Base-by-base conservation (phyloP, 2,888 invertebrate genomes). In the Strigamia maritima region DNA sequence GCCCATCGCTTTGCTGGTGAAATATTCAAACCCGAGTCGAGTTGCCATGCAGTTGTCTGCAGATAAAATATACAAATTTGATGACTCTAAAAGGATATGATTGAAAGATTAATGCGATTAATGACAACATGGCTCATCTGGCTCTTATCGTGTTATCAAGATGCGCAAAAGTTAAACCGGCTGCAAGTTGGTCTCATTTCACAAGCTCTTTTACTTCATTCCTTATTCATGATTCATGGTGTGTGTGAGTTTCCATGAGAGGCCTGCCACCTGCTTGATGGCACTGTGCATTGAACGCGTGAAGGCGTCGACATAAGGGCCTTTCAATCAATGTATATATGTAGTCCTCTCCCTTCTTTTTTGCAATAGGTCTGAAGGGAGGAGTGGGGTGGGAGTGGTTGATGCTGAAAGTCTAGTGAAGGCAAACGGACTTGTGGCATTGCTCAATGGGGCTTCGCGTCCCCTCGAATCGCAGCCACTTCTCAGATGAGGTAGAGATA, bases 381-480 rank as follows among this genome's bases (percentile, higher is more conserved):
- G 24, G 60, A 24, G 60, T 24, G 22, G 44, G 60, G 60, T 22
- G 22, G 24, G 60, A 24, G 60, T 24, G 22, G 44, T 65, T 65
- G 60, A 65, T 65, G 60, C 22, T 65, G 24, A 65, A 65, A 22
- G 22, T 24, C 7, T 65, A 65, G 60, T 8, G n/a, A 19, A n/a
- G 60, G 60, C 60, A n/a, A 19, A 65, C 22, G 12, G 60, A 65
- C 60, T 65, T 65, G 60, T 65, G 60, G 60, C 24, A 65, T 65
- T 65, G 60, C 24, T 65, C 60, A 65, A 65, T 65, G 60, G 60
- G 19, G 60, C 60, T 65, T 44, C 3, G 22, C 60, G 24, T 65
- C 60, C 44, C 60, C 60, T 65, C 24, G 60, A 65, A 65, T 65
- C 60, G 60, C 60, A 65, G 60, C 60, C 60, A 65, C 60, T 65